Evolutionary conservation across 2,113 vertebrate species (phyloP).

Genomic region (Solenodon paradoxus): DNA sequence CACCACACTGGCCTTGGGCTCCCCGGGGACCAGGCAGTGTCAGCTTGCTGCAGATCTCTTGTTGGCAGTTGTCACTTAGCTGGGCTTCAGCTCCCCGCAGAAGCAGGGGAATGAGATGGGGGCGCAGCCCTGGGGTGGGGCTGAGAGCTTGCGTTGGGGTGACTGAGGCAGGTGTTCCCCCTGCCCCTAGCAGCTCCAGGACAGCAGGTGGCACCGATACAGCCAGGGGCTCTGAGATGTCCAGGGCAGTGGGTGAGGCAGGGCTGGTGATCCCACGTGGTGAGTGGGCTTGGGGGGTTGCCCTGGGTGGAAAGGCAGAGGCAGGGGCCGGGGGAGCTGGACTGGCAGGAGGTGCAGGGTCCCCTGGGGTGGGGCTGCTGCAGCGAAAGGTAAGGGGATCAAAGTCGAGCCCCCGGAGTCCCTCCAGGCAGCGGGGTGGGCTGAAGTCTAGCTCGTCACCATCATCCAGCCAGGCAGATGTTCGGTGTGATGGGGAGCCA

Average conservation of each 20-base stretch:
- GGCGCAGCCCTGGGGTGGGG: conserved; percentile 68
- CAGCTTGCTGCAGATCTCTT: conserved; percentile 82
- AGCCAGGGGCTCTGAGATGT: conserved; percentile 84
- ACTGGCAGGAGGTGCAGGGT: conserved; percentile 76
- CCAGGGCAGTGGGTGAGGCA: conserved; percentile 67
- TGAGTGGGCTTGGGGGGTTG: conserved; percentile 76
- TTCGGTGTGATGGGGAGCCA: conserved; percentile 79
- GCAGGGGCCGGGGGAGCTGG: conserved; percentile 63
- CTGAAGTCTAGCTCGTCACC: conserved; percentile 85
- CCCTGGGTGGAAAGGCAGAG: conserved; percentile 80
- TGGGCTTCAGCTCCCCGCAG: conserved; percentile 82
- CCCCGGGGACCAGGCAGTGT: conserved; percentile 10
- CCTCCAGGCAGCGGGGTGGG: conserved; percentile 82
- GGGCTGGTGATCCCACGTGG: conserved; percentile 76
- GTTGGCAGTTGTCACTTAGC: conserved; percentile 81
- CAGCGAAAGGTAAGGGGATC: conserved; percentile 80
- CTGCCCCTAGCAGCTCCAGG: conserved; percentile 83
- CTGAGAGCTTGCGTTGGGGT: conserved; percentile 58
- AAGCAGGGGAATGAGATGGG: conserved; percentile 86
- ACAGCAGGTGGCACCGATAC: conserved; percentile 85
- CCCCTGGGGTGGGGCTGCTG: conserved; percentile 79
- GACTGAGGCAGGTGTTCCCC: conserved; percentile 70
- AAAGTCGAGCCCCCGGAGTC: conserved; percentile 81
- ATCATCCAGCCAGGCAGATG: conserved; percentile 85
- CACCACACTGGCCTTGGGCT: conserved; percentile 60